Evolutionary conservation across 2,888 invertebrate genomes (phyloP).

Genomic region (Psylliodes chrysocephalus): DNA sequence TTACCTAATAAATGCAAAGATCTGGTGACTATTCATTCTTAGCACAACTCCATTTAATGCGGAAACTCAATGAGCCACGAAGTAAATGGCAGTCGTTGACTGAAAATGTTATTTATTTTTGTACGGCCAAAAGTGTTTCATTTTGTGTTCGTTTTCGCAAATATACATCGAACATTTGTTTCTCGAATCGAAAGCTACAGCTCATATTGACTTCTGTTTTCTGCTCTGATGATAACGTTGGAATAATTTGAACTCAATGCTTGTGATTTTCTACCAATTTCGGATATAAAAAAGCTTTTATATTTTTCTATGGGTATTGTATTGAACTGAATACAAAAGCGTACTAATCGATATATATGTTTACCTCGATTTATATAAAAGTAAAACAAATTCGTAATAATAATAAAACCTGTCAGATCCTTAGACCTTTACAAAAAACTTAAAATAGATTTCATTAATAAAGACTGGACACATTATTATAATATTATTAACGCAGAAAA

Average conservation of each 20-base stretch:
- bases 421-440: too few species aligned
- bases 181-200: conserved; percentile 20
- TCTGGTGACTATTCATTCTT: neutral
- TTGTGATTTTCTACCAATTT: conserved; percentile 23
- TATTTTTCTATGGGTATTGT: conserved; percentile 21
- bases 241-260: conserved; percentile 23
- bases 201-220: conserved; percentile 31
- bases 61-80: conserved; percentile 49
- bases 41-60: conserved; percentile 47
- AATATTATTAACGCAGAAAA: too few species aligned
- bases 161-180: conserved; percentile 38
- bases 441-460: too few species aligned
- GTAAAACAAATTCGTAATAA: too few species aligned
- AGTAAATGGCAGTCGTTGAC: conserved; percentile 45
- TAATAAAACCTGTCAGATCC: too few species aligned
- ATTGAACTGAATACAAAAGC: too few species aligned
- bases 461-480: too few species aligned
- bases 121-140: conserved; percentile 40
- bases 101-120: conserved; percentile 49
- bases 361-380: too few species aligned
- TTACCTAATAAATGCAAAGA: too few species aligned
- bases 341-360: too few species aligned
- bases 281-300: conserved; percentile 17
- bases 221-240: conserved; percentile 24
- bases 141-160: conserved; percentile 34